Evolutionary conservation across 2,113 vertebrate genomes (phyloP), one percentile per base, ranked within the genome.

Genomic region (Apteryx owenii): DNA sequence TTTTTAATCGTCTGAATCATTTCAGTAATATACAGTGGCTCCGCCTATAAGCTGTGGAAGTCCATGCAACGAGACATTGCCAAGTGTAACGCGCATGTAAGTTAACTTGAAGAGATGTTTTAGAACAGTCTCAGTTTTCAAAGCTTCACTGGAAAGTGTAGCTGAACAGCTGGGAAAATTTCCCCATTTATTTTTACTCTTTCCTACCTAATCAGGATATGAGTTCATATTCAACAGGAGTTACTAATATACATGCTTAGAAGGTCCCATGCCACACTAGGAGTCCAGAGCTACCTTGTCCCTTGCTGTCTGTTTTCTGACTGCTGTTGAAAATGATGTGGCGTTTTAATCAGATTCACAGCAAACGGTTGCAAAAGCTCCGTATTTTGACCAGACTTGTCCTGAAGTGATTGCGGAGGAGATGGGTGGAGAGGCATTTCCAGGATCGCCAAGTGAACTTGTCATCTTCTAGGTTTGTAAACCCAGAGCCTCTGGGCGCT

Each of bases 81-180:
- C 10, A 48, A 73, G 17, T 1, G 1, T 2, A 5, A 46, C 9
- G 5, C 31, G 4, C 3, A 0, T 10, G 7, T 5, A 4, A 10
- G 18, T 44, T 29, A 29, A 33, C 61, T 33, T 61, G 23, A 10
- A 21, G 42, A 17, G 15, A 18, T 3, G 0, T 53, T 77, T 36
- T 29, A 6, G 48, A 69, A 19, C 0, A 2, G 25, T 12, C 25
- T 50, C 6, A 4, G 22, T 68, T 76, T 61, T 51, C 53, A 64
- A 9, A 8, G 14, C 18, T 20, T 75, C 51, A 22, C 29, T 56
- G 25, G 5, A 10, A 40, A 40, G 51, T 44, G 25, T 36, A 38
- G 26, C 50, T 29, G 25, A 73, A 40, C n/a, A 72, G 48, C 5
- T 18, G 29, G 68, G 20, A 26, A 48, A 70, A 51, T 9, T 38